Percentiles rank a stretch among this genome's conserved stretches.
Evolutionary conservation across 2,888 invertebrate species (phyloP).

Genomic region (Phyllotreta striolata): DNA sequence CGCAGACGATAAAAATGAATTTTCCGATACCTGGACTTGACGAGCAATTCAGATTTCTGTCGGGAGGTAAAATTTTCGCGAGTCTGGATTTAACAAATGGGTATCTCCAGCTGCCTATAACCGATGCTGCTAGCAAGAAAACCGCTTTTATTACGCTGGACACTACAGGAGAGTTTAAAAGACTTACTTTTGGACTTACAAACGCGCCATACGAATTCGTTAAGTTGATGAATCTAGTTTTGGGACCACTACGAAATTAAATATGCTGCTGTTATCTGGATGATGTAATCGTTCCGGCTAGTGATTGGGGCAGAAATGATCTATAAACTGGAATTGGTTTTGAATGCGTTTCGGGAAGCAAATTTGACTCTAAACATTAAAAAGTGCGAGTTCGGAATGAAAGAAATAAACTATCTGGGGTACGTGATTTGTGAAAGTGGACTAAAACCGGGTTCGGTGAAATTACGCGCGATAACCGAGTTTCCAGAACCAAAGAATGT

Average conservation of each 20-base stretch:
- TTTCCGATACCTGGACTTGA: slow-evolving; percentile 34
- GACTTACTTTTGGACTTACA: slow-evolving; percentile 33
- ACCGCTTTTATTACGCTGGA: slow-evolving; percentile 35
- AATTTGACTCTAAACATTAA: slow-evolving; percentile 50
- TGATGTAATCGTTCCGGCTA: slow-evolving; percentile 37
- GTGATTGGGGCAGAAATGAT: slow-evolving; percentile 40
- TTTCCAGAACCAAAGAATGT: slow-evolving; percentile 37
- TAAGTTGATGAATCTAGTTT: slow-evolving; percentile 35
- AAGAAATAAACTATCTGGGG: slow-evolving; percentile 35
- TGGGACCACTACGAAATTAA: slow-evolving; percentile 35
- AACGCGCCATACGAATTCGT: slow-evolving; percentile 29
- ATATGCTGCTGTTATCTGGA: slow-evolving; percentile 35
- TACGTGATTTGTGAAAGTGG: slow-evolving; percentile 31
- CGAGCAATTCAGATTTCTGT: slow-evolving; percentile 18
- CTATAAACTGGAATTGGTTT: slow-evolving; percentile 42
- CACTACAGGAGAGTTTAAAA: slow-evolving; percentile 45
- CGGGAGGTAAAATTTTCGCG: slow-evolving; percentile 16
- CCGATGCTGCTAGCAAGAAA: slow-evolving; percentile 19
- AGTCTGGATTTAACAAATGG: slow-evolving; percentile 27
- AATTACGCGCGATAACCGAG: slow-evolving; percentile 32
- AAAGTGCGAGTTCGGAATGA: slow-evolving; percentile 50
- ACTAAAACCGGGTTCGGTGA: slow-evolving; percentile 32
- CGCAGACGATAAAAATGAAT: slow-evolving; percentile 45
- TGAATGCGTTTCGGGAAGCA: slow-evolving; percentile 42
- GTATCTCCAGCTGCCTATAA: slow-evolving; percentile 30